Evolutionary conservation across 2,797 vertebrate species (phyloP).

Genomic region (Aselliscus stoliczkanus): DNA sequence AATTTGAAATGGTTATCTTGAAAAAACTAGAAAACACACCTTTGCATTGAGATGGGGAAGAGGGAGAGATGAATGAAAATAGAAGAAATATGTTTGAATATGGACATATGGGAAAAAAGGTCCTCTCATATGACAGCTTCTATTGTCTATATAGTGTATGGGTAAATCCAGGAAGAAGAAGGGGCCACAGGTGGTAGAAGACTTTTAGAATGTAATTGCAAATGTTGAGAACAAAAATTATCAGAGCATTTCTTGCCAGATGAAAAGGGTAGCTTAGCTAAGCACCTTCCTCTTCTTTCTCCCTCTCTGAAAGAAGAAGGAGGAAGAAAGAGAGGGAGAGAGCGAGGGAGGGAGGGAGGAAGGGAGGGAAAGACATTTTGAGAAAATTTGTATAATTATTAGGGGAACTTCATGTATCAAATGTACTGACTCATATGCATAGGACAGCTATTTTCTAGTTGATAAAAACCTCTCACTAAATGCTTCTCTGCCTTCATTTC

Average conservation of each 20-base stretch:
- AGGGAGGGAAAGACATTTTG: no score
- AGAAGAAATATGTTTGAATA: not conserved
- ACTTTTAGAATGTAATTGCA: not conserved
- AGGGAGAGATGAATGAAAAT: not conserved
- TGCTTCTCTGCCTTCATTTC: not conserved
- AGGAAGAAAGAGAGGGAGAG: fast-evolving
- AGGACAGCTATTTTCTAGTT: not conserved
- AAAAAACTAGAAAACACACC: not conserved
- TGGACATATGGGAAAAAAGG: not conserved
- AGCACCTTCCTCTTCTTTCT: not conserved
- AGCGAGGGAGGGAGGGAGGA: fast-evolving
- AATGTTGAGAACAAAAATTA: not conserved
- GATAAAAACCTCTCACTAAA: not conserved
- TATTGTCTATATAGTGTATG: not conserved
- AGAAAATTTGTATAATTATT: not conserved
- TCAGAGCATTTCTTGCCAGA: not conserved
- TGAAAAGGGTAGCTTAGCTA: not conserved
- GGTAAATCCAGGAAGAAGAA: not conserved
- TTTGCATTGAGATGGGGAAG: not conserved
- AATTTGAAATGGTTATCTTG: not conserved
- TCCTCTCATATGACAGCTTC: not conserved
- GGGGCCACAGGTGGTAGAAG: not conserved
- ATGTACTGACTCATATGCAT: not conserved
- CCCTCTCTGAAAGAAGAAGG: not conserved
- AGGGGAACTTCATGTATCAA: not conserved